Evolutionary conservation across 2,888 invertebrate genomes (phyloP).

Genomic region (Megastigmus dorsalis): DNA sequence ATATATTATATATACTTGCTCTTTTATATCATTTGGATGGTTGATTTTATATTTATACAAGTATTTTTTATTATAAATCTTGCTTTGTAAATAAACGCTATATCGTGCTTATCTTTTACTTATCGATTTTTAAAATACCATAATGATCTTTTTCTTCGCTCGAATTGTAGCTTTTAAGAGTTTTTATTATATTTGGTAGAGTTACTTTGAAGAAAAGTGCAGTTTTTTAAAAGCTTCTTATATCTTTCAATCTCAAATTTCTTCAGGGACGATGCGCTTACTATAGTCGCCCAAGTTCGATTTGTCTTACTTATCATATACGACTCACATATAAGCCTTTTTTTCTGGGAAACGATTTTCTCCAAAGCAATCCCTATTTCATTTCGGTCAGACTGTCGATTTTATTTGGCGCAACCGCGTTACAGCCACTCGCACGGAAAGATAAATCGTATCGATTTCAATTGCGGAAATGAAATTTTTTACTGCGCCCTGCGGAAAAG

Average conservation of each 20-base stretch:
- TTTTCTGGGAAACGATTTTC: too few species aligned
- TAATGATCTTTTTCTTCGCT: slow-evolving; percentile 43
- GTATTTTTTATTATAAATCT: slow-evolving; percentile 25
- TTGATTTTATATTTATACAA: slow-evolving; percentile 31
- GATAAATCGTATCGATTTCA: too few species aligned
- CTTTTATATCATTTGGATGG: slow-evolving; percentile 35
- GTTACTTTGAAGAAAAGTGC: slow-evolving; percentile 22
- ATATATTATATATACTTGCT: slow-evolving; percentile 36
- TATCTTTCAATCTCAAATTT: slow-evolving; percentile 54
- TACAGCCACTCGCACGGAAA: too few species aligned
- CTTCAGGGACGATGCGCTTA: slow-evolving; percentile 51
- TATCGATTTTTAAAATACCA: slow-evolving; percentile 31
- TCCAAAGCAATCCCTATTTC: too few species aligned
- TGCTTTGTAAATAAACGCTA: slow-evolving; percentile 55
- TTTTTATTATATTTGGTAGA: slow-evolving; percentile 15
- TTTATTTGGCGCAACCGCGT: too few species aligned
- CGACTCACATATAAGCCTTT: too few species aligned
- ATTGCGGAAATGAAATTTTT: too few species aligned
- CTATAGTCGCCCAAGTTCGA: slow-evolving; percentile 50
- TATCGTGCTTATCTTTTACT: slow-evolving; percentile 43
- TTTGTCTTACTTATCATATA: slow-evolving; percentile 28
- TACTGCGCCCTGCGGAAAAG: too few species aligned
- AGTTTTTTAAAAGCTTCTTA: slow-evolving; percentile 43
- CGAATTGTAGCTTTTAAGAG: slow-evolving; percentile 27
- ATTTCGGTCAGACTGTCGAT: too few species aligned